Conservation (phyloP, 53 echinoderm and acorn worm genomes). For the Patiria pectinifera region DNA sequence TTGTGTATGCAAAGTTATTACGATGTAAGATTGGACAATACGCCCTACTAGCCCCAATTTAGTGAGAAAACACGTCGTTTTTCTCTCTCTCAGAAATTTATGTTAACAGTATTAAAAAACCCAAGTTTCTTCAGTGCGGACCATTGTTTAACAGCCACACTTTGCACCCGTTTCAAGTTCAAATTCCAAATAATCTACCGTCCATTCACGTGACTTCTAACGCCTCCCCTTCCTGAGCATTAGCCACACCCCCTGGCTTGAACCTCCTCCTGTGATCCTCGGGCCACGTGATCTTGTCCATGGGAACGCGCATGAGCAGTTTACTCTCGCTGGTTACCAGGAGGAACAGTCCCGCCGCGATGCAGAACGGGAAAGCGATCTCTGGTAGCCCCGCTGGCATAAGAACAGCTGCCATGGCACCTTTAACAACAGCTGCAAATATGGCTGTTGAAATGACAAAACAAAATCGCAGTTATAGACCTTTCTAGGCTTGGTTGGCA, state of each 20-base stretch:
- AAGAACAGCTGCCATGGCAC: conserved; percentile 69
- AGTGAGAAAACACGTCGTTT: too few relatives aligned
- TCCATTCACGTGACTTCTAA: conserved; percentile 17
- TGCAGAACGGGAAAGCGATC: conserved; percentile 81
- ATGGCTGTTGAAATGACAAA: conserved; percentile 62
- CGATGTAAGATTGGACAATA: too few relatives aligned
- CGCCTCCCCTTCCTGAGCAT: conserved; percentile 37
- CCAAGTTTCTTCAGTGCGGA: too few relatives aligned
- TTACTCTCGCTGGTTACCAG: conserved; percentile 72
- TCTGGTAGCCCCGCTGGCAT: conserved; percentile 59
- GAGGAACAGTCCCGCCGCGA: conserved; percentile 73
- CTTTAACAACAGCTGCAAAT: conserved; percentile 69
- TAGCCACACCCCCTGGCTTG: conserved; percentile 49
- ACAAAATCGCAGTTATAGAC: background rate
- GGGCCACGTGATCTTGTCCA: conserved; percentile 81
- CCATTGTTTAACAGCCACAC: too few relatives aligned
- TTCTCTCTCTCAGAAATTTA: too few relatives aligned
- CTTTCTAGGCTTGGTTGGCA: too few relatives aligned
- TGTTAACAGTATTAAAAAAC: too few relatives aligned
- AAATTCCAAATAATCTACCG: background rate
- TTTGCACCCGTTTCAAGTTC: too few relatives aligned
- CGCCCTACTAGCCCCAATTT: too few relatives aligned
- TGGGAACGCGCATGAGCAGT: conserved; percentile 77
- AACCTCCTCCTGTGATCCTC: conserved; percentile 77
- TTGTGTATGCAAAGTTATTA: too few relatives aligned